A percentile compares a stretch with the other conserved stretches of the same genome.
Evolutionary conservation across 2,113 vertebrate genomes (phyloP).

Genomic region (Strix uralensis): DNA sequence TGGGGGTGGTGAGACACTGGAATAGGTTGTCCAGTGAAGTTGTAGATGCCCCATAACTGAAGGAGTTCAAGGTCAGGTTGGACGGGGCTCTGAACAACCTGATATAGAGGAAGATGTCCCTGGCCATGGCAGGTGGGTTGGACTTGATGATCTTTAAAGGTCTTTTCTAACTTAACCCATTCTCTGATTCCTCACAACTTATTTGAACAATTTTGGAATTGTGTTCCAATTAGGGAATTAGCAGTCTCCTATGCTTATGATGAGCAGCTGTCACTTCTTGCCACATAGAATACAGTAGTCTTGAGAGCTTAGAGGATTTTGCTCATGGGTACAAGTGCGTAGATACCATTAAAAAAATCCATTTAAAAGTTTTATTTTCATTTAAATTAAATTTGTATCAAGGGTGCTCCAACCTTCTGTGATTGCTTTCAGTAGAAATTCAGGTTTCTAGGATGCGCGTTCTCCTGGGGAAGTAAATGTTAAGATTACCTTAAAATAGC

Average conservation of each 20-base stretch:
- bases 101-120: neutral
- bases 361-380: constrained; percentile 7
- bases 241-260: neutral
- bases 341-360: neutral
- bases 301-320: neutral
- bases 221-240: neutral
- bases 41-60: neutral
- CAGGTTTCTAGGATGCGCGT: neutral
- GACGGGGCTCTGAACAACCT: neutral
- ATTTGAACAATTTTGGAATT: neutral
- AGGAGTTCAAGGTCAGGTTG: neutral
- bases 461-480: neutral
- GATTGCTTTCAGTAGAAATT: constrained; percentile 9
- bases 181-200: neutral
- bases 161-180: neutral
- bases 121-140: neutral
- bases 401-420: neutral
- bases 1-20: neutral
- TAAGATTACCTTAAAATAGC: constrained; percentile 3
- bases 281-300: neutral
- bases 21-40: neutral
- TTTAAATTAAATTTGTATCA: constrained; percentile 8
- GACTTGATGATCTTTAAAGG: neutral
- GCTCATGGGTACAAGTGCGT: neutral
- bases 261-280: neutral